Conservation (phyloP, 2,888 invertebrate genomes). For the Halictus ligatus region DNA sequence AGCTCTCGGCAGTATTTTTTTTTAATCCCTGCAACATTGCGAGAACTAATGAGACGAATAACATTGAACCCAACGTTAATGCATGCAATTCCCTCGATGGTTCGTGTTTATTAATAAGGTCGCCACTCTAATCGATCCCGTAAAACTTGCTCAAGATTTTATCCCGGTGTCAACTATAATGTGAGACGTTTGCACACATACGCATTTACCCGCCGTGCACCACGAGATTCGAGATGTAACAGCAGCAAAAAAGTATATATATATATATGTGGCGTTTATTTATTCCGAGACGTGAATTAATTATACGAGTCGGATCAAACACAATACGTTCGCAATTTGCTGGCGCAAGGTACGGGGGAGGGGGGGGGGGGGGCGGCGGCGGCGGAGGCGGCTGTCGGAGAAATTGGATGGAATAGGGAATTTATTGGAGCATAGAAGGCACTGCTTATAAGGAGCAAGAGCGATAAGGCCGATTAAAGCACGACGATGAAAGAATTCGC, state of each 20-base stretch:
- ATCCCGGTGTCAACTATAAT: background rate
- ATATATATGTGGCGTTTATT: background rate
- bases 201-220: background rate
- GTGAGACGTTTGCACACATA: background rate
- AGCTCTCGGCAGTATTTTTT: background rate
- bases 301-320: background rate
- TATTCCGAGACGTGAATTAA: background rate
- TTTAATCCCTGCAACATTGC: background rate
- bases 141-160: slow-evolving; percentile 1
- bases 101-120: slow-evolving; percentile 9
- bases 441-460: slow-evolving; percentile 11
- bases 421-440: slow-evolving; percentile 13
- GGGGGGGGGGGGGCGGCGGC: background rate
- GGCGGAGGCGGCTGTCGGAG: background rate
- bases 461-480: slow-evolving; percentile 17
- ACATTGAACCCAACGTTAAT: slow-evolving; percentile 1
- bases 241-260: background rate
- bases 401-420: background rate
- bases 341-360: background rate
- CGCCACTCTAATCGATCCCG: background rate
- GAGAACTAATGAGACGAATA: background rate
- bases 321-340: background rate
- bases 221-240: background rate
- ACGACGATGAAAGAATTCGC: slow-evolving; percentile 1
- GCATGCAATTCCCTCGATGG: background rate